Conservation (phyloP, 2,113 vertebrate species). For the Panthera tigris region DNA sequence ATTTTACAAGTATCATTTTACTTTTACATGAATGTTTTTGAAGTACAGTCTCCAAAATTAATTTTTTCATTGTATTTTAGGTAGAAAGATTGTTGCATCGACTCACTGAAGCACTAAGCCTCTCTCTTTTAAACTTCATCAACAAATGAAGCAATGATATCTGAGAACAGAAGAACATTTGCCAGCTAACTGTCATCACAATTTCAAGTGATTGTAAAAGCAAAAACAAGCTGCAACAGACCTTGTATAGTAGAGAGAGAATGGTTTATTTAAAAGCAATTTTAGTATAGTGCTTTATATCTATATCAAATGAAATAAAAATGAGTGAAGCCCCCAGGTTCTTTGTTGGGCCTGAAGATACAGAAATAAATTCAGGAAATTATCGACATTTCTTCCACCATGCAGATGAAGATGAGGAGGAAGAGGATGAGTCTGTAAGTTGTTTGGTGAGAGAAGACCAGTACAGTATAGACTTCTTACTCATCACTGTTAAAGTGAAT, state of each 20-base stretch:
- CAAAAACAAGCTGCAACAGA: constrained; percentile 58
- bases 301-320: constrained; percentile 85
- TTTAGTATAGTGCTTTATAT: constrained; percentile 71
- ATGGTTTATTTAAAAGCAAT: constrained; percentile 67
- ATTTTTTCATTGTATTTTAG: constrained; percentile 67
- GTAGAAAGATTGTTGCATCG: constrained; percentile 53
- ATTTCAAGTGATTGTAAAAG: constrained; percentile 49
- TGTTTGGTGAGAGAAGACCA: background rate
- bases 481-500: background rate
- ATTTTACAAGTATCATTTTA: background rate
- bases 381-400: constrained; percentile 90
- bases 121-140: constrained; percentile 44
- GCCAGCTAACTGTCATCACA: constrained; percentile 71
- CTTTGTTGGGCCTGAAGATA: constrained; percentile 91
- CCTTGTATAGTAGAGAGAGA: constrained; percentile 31
- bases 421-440: constrained; percentile 93
- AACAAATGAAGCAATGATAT: constrained; percentile 77
- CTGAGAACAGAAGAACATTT: constrained; percentile 73
- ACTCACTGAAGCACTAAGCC: constrained; percentile 68
- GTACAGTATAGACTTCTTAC: background rate
- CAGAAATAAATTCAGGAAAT: constrained; percentile 86
- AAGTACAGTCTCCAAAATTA: background rate
- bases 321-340: constrained; percentile 88
- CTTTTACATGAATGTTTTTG: background rate
- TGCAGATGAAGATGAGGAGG: constrained; percentile 90